phyloP scores from a whole-genome alignment of 2,797 vertebrate genomes.

The Gallirallus australis region DNA sequence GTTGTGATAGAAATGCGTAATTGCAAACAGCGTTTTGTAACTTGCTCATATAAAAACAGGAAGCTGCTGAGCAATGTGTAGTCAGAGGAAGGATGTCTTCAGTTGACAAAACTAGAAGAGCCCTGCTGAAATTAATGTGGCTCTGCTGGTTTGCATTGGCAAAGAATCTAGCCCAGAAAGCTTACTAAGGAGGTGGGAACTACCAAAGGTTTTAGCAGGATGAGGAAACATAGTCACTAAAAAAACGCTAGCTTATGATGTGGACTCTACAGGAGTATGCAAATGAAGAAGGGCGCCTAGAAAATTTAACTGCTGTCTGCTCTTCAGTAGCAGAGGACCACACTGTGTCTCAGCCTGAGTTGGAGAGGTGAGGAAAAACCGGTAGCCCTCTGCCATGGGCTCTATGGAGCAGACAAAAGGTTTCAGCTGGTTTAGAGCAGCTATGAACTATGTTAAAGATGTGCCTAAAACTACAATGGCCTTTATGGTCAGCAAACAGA shows the following conservation, averaged over 20 bases:
- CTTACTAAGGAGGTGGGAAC: neutral
- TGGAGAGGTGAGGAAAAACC: neutral
- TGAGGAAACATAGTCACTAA: neutral
- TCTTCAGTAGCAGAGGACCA: neutral
- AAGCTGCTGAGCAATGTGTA: neutral
- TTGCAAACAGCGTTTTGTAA: conserved; percentile 22
- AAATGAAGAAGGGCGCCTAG: neutral
- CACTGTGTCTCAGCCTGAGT: neutral
- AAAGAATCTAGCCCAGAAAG: neutral
- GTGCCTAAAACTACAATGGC: neutral
- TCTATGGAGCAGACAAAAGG: neutral
- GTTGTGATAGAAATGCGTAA: conserved; percentile 42
- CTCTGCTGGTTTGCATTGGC: neutral
- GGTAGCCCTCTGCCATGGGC: neutral
- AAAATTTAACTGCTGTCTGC: neutral
- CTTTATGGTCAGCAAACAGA: neutral
- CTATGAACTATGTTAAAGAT: neutral
- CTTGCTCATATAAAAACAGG: neutral
- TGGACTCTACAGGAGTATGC: neutral
- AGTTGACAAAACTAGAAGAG: neutral
- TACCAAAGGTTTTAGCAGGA: neutral
- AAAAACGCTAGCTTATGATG: neutral
- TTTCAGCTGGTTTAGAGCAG: neutral
- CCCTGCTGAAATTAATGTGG: neutral
- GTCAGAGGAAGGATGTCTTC: neutral